phyloP scores from a whole-genome alignment of 2,888 invertebrate species.

The Cynaeus angustus region DNA sequence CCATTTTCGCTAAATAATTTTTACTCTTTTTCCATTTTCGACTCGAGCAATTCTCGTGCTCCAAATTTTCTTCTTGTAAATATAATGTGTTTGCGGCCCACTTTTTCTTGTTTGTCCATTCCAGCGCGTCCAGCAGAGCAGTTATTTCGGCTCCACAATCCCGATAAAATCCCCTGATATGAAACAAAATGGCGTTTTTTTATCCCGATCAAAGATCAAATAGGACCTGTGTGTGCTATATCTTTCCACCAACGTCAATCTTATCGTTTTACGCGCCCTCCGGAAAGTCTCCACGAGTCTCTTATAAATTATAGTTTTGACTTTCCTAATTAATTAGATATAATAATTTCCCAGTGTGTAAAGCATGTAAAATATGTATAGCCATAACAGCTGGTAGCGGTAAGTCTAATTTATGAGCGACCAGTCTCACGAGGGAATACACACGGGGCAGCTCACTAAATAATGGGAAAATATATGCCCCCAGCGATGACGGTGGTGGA shows the following conservation, averaged over 20 bases:
- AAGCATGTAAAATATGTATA: slow-evolving; percentile 62
- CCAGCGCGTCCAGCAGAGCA: slow-evolving; percentile 6
- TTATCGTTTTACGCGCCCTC: slow-evolving; percentile 2
- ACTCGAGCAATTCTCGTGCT: background rate
- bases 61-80: background rate
- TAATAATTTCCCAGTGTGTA: slow-evolving; percentile 61
- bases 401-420: slow-evolving; percentile 60
- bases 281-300: background rate
- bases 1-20: background rate
- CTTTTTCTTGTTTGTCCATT: slow-evolving; percentile 23
- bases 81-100: slow-evolving; percentile 23
- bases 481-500: slow-evolving; percentile 37
- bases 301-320: slow-evolving; percentile 46
- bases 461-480: slow-evolving; percentile 53
- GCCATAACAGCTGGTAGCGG: slow-evolving; percentile 60
- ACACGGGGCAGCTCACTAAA: slow-evolving; percentile 51
- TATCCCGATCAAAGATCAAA: slow-evolving; percentile 16
- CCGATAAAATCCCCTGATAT: slow-evolving; percentile 28
- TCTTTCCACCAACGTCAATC: slow-evolving; percentile 10
- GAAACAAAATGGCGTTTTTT: slow-evolving; percentile 26
- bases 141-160: slow-evolving; percentile 18
- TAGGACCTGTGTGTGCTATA: slow-evolving; percentile 14
- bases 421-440: slow-evolving; percentile 52
- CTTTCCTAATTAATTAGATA: slow-evolving; percentile 60
- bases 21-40: slow-evolving; percentile 6